These are phyloP conservation scores for Trogon melanurus DNA, from an alignment of 2,113 vertebrate species.

Conservation along the genomic window DNA sequence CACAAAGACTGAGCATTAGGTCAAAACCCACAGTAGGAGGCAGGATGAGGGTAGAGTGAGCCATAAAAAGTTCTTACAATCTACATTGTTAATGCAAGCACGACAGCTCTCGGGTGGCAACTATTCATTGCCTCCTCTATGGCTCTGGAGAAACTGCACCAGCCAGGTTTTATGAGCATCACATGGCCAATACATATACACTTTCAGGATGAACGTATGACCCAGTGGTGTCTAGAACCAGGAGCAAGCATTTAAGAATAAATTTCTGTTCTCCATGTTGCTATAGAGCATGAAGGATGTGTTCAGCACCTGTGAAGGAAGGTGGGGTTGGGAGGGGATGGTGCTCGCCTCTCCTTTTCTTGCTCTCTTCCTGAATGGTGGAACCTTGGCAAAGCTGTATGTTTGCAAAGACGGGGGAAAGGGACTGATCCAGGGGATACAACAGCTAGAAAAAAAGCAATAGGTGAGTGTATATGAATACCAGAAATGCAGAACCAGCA, in stretches of 20 bases:
- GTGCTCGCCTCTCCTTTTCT: not conserved
- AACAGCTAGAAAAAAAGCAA: not conserved
- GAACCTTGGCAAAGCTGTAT: not conserved
- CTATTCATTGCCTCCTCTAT: not conserved
- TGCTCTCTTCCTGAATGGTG: not conserved
- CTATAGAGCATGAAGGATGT: not conserved
- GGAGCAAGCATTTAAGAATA: not conserved
- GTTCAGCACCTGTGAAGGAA: not conserved
- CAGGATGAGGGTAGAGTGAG: not conserved
- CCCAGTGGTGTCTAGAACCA: not conserved
- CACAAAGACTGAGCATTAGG: not conserved
- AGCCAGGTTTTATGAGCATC: not conserved
- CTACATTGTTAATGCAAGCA: not conserved
- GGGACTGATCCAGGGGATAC: not conserved
- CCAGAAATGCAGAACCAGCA: not conserved
- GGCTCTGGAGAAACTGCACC: not conserved
- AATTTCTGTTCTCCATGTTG: not conserved
- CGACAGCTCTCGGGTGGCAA: not conserved
- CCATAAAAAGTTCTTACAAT: not conserved
- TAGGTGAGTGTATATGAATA: not conserved
- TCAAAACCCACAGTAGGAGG: not conserved
- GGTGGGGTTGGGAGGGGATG: accelerated
- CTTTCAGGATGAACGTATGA: not conserved
- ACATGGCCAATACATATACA: accelerated
- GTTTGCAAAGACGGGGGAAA: not conserved